phyloP scores from a whole-genome alignment of 2,888 invertebrate genomes.

The Palloptera scutellata region DNA sequence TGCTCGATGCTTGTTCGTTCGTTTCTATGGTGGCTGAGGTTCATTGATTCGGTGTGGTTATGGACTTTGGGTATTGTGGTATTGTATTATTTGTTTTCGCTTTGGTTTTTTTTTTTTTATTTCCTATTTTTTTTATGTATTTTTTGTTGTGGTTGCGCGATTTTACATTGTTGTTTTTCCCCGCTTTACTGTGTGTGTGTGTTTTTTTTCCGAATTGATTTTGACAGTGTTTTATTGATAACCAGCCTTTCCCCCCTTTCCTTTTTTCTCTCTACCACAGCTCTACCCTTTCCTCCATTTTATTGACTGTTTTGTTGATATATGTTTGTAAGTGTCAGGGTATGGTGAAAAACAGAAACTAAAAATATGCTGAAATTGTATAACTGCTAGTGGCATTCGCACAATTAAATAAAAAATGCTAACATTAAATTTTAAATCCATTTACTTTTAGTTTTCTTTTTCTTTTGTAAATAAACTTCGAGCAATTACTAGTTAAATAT shows the following conservation, averaged over 20 bases:
- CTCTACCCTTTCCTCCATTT: not conserved
- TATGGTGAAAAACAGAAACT: not conserved
- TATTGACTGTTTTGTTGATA: slow-evolving; percentile 14
- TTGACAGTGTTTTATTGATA: slow-evolving; percentile 28
- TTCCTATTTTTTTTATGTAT: slow-evolving; percentile 6
- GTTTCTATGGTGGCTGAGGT: slow-evolving; percentile 4
- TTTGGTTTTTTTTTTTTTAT: slow-evolving; percentile 5
- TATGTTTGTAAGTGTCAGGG: not conserved
- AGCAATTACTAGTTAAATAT: too few species aligned
- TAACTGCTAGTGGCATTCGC: not conserved
- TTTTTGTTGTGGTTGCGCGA: slow-evolving; percentile 19
- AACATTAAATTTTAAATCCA: too few species aligned
- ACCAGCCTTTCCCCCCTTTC: not conserved
- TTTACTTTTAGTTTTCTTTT: too few species aligned
- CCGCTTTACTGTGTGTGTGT: not conserved
- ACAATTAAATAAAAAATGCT: not conserved
- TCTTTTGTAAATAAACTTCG: too few species aligned
- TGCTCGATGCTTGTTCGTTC: not conserved
- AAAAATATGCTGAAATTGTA: not conserved
- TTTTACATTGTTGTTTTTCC: slow-evolving; percentile 14
- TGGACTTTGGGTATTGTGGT: slow-evolving; percentile 24
- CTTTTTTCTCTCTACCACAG: too few species aligned
- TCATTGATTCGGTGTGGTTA: slow-evolving; percentile 27
- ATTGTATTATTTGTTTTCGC: slow-evolving; percentile 19
- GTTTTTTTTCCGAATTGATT: slow-evolving; percentile 17